Conservation (phyloP, 92 coral and sea anemone species). For the Siderastrea radians region DNA sequence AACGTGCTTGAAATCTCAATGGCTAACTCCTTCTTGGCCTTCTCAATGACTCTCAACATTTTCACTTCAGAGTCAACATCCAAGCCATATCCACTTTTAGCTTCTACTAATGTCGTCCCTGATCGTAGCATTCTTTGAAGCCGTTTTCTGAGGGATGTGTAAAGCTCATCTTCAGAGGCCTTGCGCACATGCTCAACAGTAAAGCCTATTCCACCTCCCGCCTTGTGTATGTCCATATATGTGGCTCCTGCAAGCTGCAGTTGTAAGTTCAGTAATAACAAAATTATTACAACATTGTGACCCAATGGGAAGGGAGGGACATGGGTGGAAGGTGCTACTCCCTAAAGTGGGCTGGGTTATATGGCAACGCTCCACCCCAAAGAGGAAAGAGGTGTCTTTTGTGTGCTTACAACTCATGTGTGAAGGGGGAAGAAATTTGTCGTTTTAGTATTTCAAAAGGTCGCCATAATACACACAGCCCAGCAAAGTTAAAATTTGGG, state of each 20-base stretch:
- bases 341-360: no score
- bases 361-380: no score
- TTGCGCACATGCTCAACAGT: slow-evolving; percentile 92
- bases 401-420: no score
- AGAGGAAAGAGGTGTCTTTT: no score
- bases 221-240: slow-evolving; percentile 95
- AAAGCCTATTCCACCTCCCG: slow-evolving; percentile 96
- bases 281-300: neutral
- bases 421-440: no score
- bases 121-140: slow-evolving; percentile 84
- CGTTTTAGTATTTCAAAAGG: no score
- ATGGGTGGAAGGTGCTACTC: no score
- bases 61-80: slow-evolving; percentile 91
- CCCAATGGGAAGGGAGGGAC: neutral
- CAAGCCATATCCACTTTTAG: slow-evolving; percentile 98
- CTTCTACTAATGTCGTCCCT: slow-evolving; percentile 98
- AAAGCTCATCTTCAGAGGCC: slow-evolving; percentile 92
- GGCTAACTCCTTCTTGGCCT: slow-evolving; percentile 85
- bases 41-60: slow-evolving; percentile 93
- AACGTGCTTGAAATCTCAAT: slow-evolving; percentile 97
- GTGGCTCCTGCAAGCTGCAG: slow-evolving; percentile 98
- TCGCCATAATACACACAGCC: no score
- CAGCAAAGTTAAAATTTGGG: no score
- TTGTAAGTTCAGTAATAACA: neutral
- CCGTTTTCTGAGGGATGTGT: slow-evolving; percentile 75